phyloP scores from a whole-genome alignment of 1,140 invertebrate genomes.

The Hylaeus anthracinus region DNA sequence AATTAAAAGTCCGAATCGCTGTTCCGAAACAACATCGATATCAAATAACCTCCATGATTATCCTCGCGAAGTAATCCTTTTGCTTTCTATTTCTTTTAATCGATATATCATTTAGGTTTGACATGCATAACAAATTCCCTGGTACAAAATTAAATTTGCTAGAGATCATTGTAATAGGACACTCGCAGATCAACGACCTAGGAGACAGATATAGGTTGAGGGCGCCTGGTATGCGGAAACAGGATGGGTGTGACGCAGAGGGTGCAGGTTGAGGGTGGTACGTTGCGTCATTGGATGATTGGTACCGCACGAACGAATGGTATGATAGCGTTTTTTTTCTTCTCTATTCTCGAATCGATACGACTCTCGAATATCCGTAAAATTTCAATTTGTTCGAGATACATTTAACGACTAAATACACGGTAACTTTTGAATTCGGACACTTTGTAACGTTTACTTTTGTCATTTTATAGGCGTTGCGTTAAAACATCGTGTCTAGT shows the following conservation, averaged over 20 bases:
- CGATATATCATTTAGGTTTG: not conserved
- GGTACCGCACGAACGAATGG: conserved; percentile 40
- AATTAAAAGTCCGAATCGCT: no score
- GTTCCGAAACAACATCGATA: no score
- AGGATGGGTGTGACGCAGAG: conserved; percentile 63
- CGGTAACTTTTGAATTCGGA: no score
- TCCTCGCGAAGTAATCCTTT: no score
- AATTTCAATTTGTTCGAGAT: not conserved
- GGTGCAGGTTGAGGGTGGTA: conserved; percentile 60
- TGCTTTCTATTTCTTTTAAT: not conserved
- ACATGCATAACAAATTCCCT: not conserved
- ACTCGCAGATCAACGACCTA: conserved; percentile 59
- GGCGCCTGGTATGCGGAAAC: conserved; percentile 58
- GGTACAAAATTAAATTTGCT: not conserved
- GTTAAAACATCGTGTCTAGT: no score
- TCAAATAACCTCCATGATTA: no score
- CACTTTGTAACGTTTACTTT: no score
- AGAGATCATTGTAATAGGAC: not conserved
- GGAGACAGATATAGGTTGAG: conserved; percentile 62
- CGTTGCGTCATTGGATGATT: conserved; percentile 65
- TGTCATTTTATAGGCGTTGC: no score
- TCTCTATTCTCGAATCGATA: conserved; percentile 3
- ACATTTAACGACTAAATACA: not conserved
- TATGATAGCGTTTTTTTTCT: not conserved
- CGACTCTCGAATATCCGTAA: not conserved